Base-by-base conservation (phyloP, 1,140 invertebrate species). In the Caenorhabditis briggsae region DNA sequence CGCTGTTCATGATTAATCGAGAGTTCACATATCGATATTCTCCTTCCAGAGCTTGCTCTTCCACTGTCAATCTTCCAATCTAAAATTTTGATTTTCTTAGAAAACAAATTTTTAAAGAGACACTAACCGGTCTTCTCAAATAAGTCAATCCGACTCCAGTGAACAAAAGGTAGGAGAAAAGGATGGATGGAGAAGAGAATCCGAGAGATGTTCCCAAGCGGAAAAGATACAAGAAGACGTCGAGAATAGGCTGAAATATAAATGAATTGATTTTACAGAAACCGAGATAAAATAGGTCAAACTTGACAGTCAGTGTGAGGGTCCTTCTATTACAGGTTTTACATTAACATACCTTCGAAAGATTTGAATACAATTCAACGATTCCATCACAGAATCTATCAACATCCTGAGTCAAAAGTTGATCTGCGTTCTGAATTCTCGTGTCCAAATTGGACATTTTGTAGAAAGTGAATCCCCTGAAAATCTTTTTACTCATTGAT, bases 11-110 rank as follows among this genome's bases (percentile, higher is more conserved):
- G 61, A 99, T 99, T 6, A 99, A 93, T 46, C 98, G 94, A 9
- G 97, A 97, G 93, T 99, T 97, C 25, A 99, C 96, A 91, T 96
- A 98, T 91, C 98, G 95, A 93, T 97, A 98, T 94, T 99, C 97
- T 87, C 97, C 98, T 94, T 99, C 98, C 12, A 98, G 93, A 93
- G 96, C 96, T 93, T 99, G 97, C 92, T 99, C 97, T 89, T 95
- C 95, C 0, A 97, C 96, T 0, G 97, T 99, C 93, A 99, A 94
- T 61, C 94, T 93, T 89, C 95, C 96, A 87, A 96, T 96, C 0
- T 97, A 97, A 46, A 78, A 91, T 95, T 23, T 78, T 20, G 50
- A 43, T 55, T 5, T 55, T 82, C 18, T 25, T 41, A 9, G 96
- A 93, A 74, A 41, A 33, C 11, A 5, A 1, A 16, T 12, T 1